Evolutionary conservation across 2,888 invertebrate species (phyloP), one percentile per base, ranked within the genome.

Genomic region (Drosophila melanosoma): DNA sequence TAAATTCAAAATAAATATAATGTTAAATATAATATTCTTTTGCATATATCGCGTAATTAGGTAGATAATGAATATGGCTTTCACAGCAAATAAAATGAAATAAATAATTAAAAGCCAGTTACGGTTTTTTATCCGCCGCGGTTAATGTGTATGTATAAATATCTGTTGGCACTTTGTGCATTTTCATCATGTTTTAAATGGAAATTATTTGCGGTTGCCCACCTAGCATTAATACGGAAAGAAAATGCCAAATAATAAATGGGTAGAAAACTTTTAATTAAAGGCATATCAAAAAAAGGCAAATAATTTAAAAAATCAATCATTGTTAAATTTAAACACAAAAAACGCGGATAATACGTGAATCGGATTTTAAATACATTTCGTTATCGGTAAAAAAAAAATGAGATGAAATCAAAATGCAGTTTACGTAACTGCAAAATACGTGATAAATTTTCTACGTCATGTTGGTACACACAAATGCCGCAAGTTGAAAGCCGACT

Each of bases 181-280:
- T 89, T 80, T 85, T 83, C 78, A 83, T 83, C 85, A 86, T 83
- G 76, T 85, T 83, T 88, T 69, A 78, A 86, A 81, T 86, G 72
- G 70, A 90, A 86, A 90, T 90, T 86, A 90, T 87, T 72, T 78
- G 89, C 74, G 78, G 84, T 84, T 73, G 64, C 49, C 51, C 88
- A 79, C 69, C 79, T 69, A 75, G 80, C 83, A 80, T 86, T 65
- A 66, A 90, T 79, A 59, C 60, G n/a, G 26, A 38, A 52, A 64
- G 59, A 66, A 68, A 65, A 71, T 71, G 36, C 15, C 54, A 61
- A 58, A 61, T 45, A 40, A 65, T 23, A 70, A 59, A 78, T 74
- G 23, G 10, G 1, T 10, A 35, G 3, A 53, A 52, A 23, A 33
- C 10, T 90, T 90, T 89, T 89, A 86, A 86, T 86, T 72, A 90